Evolutionary conservation across 2,113 vertebrate species (phyloP), one percentile per base, ranked within the genome.

Genomic region (Poeciliopsis occidentalis): DNA sequence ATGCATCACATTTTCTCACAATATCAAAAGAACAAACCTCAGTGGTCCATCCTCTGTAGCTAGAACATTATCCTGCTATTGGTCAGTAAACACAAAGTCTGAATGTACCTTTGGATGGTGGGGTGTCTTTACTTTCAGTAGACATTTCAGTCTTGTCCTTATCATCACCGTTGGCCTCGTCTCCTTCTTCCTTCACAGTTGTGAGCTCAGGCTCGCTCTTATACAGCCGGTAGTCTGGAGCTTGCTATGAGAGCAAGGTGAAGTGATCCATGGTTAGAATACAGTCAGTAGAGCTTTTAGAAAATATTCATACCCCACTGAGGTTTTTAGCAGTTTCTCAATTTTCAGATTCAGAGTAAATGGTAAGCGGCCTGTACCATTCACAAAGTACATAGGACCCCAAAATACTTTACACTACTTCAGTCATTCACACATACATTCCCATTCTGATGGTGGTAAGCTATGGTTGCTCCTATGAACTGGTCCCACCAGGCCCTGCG

Each of bases 181-280:
- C 98, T 77, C 96, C 96, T 83, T 99, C 98, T 65, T 97, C 96
- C 78, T 92, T 92, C 66, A 99, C 98, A 0, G 97, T 99, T 69
- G 97, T 99, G 85, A 99, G 92, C 87, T 99, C 98, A 0, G 98
- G 98, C 30, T 99, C 98, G 34, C 98, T 99, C 93, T 99, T 99
- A 92, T 97, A 99, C 79, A 98, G 95, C 66, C 98, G 95, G 90
- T 99, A 99, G 92, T 99, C 98, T 78, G 96, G 96, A 87, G 95
- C 96, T 95, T 99, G 94, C 79, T 92, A 82, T 78, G n/a, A 51
- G 4, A 60, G 24, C 34, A 37, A n/a, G 8, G 8, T 11, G 6
- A n/a, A 65, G 32, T n/a, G 54, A 2, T 0, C 31, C 37, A 41
- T 12, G 54, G 67, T 84, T 29, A 74, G 30, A 64, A 68, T 19